Evolutionary conservation across 2,888 invertebrate species (phyloP), one percentile per base, ranked within the genome.

Genomic region (Antheraea assamensis): DNA sequence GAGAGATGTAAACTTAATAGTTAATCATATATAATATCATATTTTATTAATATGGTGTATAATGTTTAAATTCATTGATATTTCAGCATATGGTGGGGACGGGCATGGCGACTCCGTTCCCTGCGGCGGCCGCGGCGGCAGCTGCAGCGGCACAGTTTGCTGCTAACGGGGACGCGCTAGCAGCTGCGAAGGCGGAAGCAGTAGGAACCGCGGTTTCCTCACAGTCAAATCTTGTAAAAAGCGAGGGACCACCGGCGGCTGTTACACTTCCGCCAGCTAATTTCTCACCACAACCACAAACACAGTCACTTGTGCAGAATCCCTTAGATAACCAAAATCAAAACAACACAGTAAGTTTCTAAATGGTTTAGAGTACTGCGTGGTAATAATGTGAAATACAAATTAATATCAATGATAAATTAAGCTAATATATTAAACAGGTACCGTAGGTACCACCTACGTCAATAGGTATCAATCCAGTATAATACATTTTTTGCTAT

Each of bases 21-120:
- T 55, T 72, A 52, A 55, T 55, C 24, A 55, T 71, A 61, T 21
- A 68, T 73, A 72, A 73, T 27, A 66, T 55, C 72, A 74, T 71
- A 72, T 71, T 30, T 64, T 71, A 35, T 72, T 52, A 21, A 19
- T 24, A 49, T 71, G 21, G 61, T 75, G 58, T 49, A 68, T 78
- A 76, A 75, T 76, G 30, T 71, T 75, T 72, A 42, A 72, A 27
- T 27, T 27, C 61, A 61, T 24, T 24, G 13, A 27, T 27, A 27
- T 24, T 61, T 27, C 96, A 98, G 98, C 98, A 98, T 96, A 98
- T 98, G 98, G 98, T 98, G 95, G 98, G 98, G 95, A 97, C 98
- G 95, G 98, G 98, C 90, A 97, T 97, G 96, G 96, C 96, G 93
- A 95, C 95, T 95, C 96, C 96, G 93, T 97, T 96, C 91, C 95